Base-by-base conservation (phyloP, 2,888 invertebrate species). In the Caradrina clavipalpis region DNA sequence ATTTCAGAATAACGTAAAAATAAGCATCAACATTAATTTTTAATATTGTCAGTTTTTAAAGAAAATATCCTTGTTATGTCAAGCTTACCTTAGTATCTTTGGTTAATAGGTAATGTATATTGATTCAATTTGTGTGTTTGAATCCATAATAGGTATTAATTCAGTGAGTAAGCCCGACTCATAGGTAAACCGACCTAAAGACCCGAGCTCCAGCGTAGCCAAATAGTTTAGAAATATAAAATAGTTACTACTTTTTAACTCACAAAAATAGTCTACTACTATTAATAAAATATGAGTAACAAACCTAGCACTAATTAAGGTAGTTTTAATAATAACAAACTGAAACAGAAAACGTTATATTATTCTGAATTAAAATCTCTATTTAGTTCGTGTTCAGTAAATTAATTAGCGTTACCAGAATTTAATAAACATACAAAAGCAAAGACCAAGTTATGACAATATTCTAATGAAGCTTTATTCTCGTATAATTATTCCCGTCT, bases 401-500 rank as follows among this genome's bases (percentile, higher is more conserved):
- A 59, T 35, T 15, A 35, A 11, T 22, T 8, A 60, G 47, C 26
- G 31, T 8, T 26, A 11, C 2, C 13, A 13, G 5, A 5, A 4
- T 19, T 13, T 39, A 35, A 6, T 39, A 31, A 21, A 57, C 49
- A 4, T 22, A 47, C 5, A 0, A 26, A 51, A 51, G 31, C 42
- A n/a, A n/a, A n/a, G 13, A 26, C n/a, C 42, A 35, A 50, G n/a
- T 19, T 35, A 35, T 56, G 7, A 39, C 21, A 50, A n/a, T 26
- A 55, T 59, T 21, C 13, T 35, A 42, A 54, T 66, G 10, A 62
- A 49, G 35, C 55, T 54, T 72, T 1, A 21, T 10, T 11, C 39
- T 15, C 31, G 57, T 67, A 15, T 49, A 71, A 61, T 63, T 42
- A 63, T 63, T 21, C 15, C 13, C 50, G 57, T 78, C 64, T 54